These are phyloP conservation scores for Neogobius melanostomus DNA, from an alignment of 2,113 vertebrate genomes.

Conservation along the genomic window DNA sequence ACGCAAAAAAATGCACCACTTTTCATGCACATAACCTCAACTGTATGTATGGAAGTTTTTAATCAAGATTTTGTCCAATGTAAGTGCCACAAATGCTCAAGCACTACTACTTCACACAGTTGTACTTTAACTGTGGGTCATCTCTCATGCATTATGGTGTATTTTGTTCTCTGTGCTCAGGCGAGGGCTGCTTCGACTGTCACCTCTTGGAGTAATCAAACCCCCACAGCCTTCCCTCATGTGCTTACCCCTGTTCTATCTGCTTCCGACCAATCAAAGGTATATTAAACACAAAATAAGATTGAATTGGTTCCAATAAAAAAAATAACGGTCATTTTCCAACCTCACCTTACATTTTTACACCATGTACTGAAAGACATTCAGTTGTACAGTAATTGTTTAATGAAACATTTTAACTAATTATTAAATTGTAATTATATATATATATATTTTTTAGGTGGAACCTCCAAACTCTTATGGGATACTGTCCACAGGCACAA, in stretches of 20 bases:
- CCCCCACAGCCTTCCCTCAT: slow-evolving; percentile 95
- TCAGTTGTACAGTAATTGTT: too few species aligned
- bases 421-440: too few species aligned
- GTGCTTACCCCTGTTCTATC: slow-evolving; percentile 84
- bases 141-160: neutral
- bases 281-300: slow-evolving; percentile 64
- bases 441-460: slow-evolving; percentile 61
- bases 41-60: too few species aligned
- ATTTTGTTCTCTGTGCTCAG: slow-evolving; percentile 86
- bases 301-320: neutral
- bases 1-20: too few species aligned
- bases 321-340: too few species aligned
- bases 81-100: neutral
- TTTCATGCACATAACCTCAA: too few species aligned
- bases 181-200: slow-evolving; percentile 97
- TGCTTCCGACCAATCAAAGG: slow-evolving; percentile 87
- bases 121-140: slow-evolving; percentile 45
- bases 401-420: too few species aligned
- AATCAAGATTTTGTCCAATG: too few species aligned
- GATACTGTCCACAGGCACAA: slow-evolving; percentile 65
- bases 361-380: too few species aligned
- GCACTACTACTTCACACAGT: too few species aligned
- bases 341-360: neutral
- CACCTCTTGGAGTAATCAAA: slow-evolving; percentile 99
- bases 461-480: slow-evolving; percentile 83